These are phyloP conservation scores for Adelphocoris suturalis DNA, from an alignment of 2,888 invertebrate genomes.

Conservation along the genomic window DNA sequence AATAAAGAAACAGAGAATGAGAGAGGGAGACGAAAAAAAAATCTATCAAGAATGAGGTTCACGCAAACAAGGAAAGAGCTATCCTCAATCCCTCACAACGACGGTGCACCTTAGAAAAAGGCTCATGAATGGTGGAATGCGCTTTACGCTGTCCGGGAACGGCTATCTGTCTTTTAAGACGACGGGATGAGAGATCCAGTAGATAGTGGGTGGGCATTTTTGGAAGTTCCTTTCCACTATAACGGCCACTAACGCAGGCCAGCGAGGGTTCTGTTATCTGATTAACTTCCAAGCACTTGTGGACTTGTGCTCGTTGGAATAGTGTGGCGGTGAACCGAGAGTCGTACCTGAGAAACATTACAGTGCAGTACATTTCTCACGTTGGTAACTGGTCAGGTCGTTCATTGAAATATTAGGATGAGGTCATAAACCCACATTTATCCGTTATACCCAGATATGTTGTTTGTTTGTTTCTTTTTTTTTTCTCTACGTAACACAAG, in stretches of 20 bases:
- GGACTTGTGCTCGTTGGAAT: no score
- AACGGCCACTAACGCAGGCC: neutral
- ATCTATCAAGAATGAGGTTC: neutral
- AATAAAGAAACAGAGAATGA: no score
- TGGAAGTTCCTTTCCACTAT: slow-evolving; percentile 15
- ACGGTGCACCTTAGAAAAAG: slow-evolving; percentile 10
- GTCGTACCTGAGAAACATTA: no score
- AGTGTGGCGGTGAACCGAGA: no score
- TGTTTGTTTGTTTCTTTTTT: no score
- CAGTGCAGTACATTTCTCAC: no score
- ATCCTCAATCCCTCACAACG: neutral
- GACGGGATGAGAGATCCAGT: slow-evolving; percentile 1
- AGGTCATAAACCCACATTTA: no score
- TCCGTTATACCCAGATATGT: no score
- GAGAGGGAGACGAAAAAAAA: neutral
- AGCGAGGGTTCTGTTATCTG: slow-evolving; percentile 3
- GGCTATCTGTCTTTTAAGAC: slow-evolving; percentile 29
- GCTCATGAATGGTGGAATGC: neutral
- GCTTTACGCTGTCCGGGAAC: neutral
- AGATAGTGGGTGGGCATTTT: slow-evolving; percentile 51
- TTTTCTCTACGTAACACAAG: no score
- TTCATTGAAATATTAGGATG: no score
- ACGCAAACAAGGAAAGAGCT: neutral
- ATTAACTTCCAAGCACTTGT: slow-evolving; percentile 34
- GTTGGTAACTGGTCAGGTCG: no score